Evolutionary conservation across 2,797 vertebrate species (phyloP), one percentile per base, ranked within the genome.

Genomic region (Buceros bicornis): DNA sequence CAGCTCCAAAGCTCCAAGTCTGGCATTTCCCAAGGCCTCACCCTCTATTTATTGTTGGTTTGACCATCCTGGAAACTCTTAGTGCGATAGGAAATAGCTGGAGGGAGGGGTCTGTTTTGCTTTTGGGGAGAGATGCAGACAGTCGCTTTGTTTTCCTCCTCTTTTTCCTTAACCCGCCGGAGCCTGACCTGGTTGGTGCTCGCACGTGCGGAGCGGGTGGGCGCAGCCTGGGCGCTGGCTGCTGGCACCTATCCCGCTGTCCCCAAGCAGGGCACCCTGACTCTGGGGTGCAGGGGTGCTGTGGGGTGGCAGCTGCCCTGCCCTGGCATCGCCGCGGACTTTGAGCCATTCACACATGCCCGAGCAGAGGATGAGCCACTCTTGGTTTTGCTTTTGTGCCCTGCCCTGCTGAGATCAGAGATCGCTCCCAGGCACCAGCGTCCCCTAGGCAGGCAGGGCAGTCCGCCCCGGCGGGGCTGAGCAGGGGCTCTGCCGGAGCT

Each of bases 21-120:
- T 72, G 93, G 62, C 42, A 60, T 92, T 97, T 96, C 79, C 95
- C 92, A 69, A 58, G 37, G 71, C 74, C 95, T 94, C 96, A 43
- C 96, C 89, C 84, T 74, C 76, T 88, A 21, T 95, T 85, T 93
- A 45, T 95, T 93, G 89, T 94, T 82, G 79, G 43, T 50, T 96
- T 6, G 5, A 87, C 82, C 78, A 57, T 87, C 91, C 95, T 97
- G 96, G 96, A 97, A 97, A 96, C 87, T 92, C 24, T 96, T 89
- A 73, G 58, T 48, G 58, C 8, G 14, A 83, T 94, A 96, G 97
- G 95, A 96, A 97, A 94, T 82, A 84, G 94, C 90, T 9, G 14
- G 81, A 87, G 94, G 95, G 94, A 95, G 94, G 78, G 62, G 73
- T 83, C 84, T 81, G 47, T 71, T 93, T 89, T 94, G 78, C 2